Evolutionary conservation across 1,140 invertebrate species (phyloP), one percentile per base, ranked within the genome.

Genomic region (Procambarus virginalis): DNA sequence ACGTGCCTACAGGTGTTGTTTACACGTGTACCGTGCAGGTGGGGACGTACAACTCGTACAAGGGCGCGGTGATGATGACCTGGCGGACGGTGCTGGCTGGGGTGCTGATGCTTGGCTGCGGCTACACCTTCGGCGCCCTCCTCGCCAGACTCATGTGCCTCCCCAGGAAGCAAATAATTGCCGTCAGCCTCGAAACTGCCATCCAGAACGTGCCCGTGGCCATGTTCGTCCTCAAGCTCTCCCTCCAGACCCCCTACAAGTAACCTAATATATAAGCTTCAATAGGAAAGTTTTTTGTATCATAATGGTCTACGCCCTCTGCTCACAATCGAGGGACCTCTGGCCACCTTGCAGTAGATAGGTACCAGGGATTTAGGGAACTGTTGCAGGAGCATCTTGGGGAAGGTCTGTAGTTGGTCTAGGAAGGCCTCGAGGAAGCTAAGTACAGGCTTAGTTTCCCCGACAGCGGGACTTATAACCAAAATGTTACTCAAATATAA

Each of bases 181-280:
- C 95, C 3, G 94, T 95, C 17, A 94, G 94, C 84, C 94, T 95
- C 75, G 95, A 95, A 92, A 95, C 95, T 4, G 95, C 94, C 0
- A 93, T 95, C 82, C 95, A 95, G 92, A 95, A 95, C 90, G 93
- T 93, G 12, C 94, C 93, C 8, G 92, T 95, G 8, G 93, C 94
- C 0, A 94, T 94, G 77, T 89, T 95, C n/a, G 88, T 95, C 58
- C 92, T 95, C 89, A 92, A 94, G 77, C 91, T 93, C 34, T 94
- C 94, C 5, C 93, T 95, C 73, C 93, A 94, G 0, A 93, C 93
- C 46, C 95, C 95, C 0, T 93, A 94, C 73, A 94, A 94, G 90
- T 91, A 20, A 34, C 34, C 34, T 34, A 34, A 34, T 34, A 34
- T 34, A 34, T 34, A 34, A 34, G 34, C 34, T 34, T 34, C 34